These are phyloP conservation scores for Ischnus inquisitorius DNA, from an alignment of 2,888 invertebrate species.

Conservation along the genomic window DNA sequence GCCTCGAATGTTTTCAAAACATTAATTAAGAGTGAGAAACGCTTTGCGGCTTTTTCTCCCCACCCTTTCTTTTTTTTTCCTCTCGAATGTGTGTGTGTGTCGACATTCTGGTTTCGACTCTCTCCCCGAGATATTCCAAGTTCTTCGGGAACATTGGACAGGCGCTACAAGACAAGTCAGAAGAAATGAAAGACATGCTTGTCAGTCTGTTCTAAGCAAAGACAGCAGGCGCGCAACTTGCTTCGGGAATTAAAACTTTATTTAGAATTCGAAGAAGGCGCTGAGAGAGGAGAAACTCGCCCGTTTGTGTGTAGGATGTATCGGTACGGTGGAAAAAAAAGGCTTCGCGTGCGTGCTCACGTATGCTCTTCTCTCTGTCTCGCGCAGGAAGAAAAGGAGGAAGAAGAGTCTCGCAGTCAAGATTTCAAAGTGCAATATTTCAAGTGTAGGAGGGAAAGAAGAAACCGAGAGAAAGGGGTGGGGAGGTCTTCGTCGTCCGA, in stretches of 20 bases:
- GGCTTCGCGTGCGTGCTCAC: conserved; percentile 15
- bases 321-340: not conserved
- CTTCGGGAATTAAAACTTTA: conserved; percentile 66
- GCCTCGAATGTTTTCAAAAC: conserved; percentile 74
- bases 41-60: conserved; percentile 58
- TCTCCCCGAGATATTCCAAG: conserved; percentile 14
- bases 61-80: conserved; percentile 32
- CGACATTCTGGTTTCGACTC: conserved; percentile 46
- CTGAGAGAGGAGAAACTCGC: conserved; percentile 46
- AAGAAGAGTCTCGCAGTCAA: conserved; percentile 41
- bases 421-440: conserved; percentile 74
- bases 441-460: conserved; percentile 60
- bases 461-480: conserved; percentile 15
- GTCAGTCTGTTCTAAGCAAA: conserved; percentile 33
- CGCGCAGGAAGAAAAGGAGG: conserved; percentile 25
- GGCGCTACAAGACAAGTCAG: conserved; percentile 15
- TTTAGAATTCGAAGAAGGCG: conserved; percentile 69
- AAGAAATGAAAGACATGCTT: conserved; percentile 50
- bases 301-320: conserved; percentile 24
- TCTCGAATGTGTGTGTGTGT: conserved; percentile 18
- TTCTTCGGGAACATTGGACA: not conserved
- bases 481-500: conserved; percentile 49
- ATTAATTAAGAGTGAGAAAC: conserved; percentile 78
- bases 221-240: conserved; percentile 43
- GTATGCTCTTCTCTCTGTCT: conserved; percentile 23